Evolutionary conservation across 2,888 invertebrate genomes (phyloP), one percentile per base, ranked within the genome.

Genomic region (Dolomedes plantarius): DNA sequence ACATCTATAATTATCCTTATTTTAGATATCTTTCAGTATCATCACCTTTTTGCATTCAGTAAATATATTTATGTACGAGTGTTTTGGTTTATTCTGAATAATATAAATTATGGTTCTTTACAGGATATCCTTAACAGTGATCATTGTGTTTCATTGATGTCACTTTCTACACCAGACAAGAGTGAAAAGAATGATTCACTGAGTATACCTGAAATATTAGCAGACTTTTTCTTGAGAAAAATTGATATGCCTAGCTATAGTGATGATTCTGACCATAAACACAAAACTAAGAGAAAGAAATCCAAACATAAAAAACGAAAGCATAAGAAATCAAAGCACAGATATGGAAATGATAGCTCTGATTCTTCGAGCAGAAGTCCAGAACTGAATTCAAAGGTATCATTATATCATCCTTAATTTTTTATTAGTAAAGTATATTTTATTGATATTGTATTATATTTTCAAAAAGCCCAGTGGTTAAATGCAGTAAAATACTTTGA

Each of bases 221-320:
- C 82, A 5, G 83, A 87, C 39, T 87, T 83, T 71, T 87, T 87
- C 41, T 27, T 80, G 16, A 87, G 87, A 28, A 80, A 81, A 50
- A 39, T 86, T n/a, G 76, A 81, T 0, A 77, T 73, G 73, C 41
- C 69, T 13, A 27, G 41, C 28, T 2, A 19, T 16, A 41, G 69
- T 16, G 41, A 41, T 69, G 28, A 41, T 19, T 65, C 76, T 5
- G 62, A 80, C 9, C 50, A n/a, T 31, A 41, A 76, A 19, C 23
- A 29, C 19, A 41, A 65, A 0, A 36, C 62, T 27, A 46, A 76
- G 32, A 68, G 31, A n/a, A 81, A 56, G 16, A 86, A 86, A n/a
- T 69, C 76, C 16, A 86, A 81, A 41, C 72, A 76, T 31, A 80
- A 76, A 46, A 86, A 76, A 32, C 64, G 56, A 27, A 76, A 76